Conservation (phyloP, 1,140 invertebrate species). For the Gonioctena quinquepunctata region DNA sequence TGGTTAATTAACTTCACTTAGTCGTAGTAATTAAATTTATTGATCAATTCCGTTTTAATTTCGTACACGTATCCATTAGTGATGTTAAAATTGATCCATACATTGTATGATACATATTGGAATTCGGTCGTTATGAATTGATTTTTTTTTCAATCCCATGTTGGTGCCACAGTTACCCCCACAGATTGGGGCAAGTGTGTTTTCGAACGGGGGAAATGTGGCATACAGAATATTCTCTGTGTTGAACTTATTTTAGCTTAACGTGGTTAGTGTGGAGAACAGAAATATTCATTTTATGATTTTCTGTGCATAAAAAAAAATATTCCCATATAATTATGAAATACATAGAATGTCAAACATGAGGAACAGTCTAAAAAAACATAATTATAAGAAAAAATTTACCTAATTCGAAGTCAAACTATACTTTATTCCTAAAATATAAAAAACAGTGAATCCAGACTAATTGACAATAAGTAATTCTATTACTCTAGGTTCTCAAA, state of each 20-base stretch:
- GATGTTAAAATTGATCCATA: not conserved
- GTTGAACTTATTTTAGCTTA: not conserved
- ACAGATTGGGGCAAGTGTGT: not conserved
- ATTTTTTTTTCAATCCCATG: not conserved
- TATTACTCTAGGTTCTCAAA: not conserved
- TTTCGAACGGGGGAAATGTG: not conserved
- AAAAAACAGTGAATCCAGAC: not conserved
- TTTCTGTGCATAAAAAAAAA: not conserved
- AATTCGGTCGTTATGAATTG: not conserved
- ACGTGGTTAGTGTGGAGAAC: not conserved
- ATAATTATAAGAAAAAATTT: too few relatives aligned
- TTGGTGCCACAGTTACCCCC: not conserved
- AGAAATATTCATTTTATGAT: not conserved
- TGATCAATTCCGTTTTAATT: not conserved
- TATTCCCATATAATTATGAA: not conserved
- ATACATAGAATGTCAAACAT: slow-evolving; percentile 1
- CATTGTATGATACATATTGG: not conserved
- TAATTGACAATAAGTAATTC: not conserved
- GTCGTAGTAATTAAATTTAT: not conserved
- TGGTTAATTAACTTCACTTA: not conserved
- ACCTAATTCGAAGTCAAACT: not conserved
- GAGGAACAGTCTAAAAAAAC: not conserved
- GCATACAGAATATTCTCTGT: not conserved
- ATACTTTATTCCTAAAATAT: not conserved
- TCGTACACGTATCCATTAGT: not conserved